Base-by-base conservation (phyloP, 2,888 invertebrate species). In the Caenorhabditis sp. region DNA sequence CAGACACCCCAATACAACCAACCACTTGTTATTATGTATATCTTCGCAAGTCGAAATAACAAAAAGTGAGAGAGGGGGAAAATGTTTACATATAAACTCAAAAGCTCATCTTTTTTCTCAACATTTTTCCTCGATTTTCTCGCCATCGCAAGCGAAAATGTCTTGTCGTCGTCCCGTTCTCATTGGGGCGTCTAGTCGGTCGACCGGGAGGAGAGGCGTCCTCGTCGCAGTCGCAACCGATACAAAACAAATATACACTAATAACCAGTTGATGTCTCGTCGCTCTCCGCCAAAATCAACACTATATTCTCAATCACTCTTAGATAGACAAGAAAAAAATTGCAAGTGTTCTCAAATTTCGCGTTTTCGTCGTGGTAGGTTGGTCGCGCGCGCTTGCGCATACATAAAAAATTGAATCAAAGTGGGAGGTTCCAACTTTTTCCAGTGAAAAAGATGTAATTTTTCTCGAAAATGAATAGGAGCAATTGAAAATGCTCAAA, bases 311-410 rank as follows among this genome's bases (percentile, higher is more conserved):
- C n/a, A n/a, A n/a, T 31, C 31, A 10, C 31, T 31, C 31, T 31
- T 10, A 10, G 31, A 31, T 31, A 31, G 31, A 31, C 31, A 31
- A 31, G 31, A 31, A 25, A 57, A 25, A 14, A 1, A 12, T n/a
- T 27, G 26, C 25, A 27, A 57, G 57, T 17, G 57, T 57, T 57
- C 57, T 57, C 57, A 26, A 57, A 57, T 57, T 57, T 26, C 57
- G 27, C 31, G 31, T 31, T 10, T 49, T 49, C 49, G 49, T n/a
- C 20, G 49, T 49, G 49, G 49, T 49, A 49, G 49, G 49, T 20
- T n/a, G 31, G 31, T 31, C 10, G 31, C 5, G 31, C 31, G 31
- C 31, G 10, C 31, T 4, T 31, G 31, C 31, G 4, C 5, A 31
- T 31, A 7, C 31, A 10, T 4, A 31, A 31, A 31, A 7, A 7